A percentile compares a stretch with the other conserved stretches of the same genome.
These are phyloP conservation scores for Cyrtodaria siliqua DNA, from an alignment of 2,888 invertebrate genomes.

Conservation along the genomic window DNA sequence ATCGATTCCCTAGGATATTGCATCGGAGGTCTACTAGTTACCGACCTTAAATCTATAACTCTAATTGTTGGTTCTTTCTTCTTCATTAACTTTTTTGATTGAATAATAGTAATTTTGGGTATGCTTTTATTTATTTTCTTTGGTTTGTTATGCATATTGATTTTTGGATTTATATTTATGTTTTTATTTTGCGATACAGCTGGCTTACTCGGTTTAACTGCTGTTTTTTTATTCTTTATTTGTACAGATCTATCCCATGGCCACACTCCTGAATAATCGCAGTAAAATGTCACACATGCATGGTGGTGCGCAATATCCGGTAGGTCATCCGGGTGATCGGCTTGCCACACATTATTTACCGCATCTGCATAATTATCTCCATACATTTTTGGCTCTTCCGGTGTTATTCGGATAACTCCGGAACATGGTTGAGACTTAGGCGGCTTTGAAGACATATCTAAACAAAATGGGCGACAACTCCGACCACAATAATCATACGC, in stretches of 20 bases:
- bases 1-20: too few species aligned
- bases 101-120: too few species aligned
- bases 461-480: constrained; percentile 59
- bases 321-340: constrained; percentile 47
- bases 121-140: too few species aligned
- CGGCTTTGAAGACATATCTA: constrained; percentile 29
- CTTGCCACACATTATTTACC: constrained; percentile 54
- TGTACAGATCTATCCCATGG: constrained; percentile 55
- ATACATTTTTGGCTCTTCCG: constrained; percentile 56
- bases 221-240: constrained; percentile 1
- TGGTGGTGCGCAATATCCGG: constrained; percentile 39
- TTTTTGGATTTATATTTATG: too few species aligned
- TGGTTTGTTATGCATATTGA: too few species aligned
- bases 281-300: constrained; percentile 56
- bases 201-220: not conserved
- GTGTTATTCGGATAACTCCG: constrained; percentile 57
- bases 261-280: constrained; percentile 62
- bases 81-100: too few species aligned
- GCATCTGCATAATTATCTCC: constrained; percentile 61
- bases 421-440: constrained; percentile 58
- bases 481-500: constrained; percentile 63
- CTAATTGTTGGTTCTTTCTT: too few species aligned
- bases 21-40: too few species aligned
- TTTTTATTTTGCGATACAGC: too few species aligned
- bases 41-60: too few species aligned